A percentile compares a stretch with the other conserved stretches of the same genome.
These are phyloP conservation scores for Amitus sp. DNA, from an alignment of 2,888 invertebrate species.

Conservation along the genomic window DNA sequence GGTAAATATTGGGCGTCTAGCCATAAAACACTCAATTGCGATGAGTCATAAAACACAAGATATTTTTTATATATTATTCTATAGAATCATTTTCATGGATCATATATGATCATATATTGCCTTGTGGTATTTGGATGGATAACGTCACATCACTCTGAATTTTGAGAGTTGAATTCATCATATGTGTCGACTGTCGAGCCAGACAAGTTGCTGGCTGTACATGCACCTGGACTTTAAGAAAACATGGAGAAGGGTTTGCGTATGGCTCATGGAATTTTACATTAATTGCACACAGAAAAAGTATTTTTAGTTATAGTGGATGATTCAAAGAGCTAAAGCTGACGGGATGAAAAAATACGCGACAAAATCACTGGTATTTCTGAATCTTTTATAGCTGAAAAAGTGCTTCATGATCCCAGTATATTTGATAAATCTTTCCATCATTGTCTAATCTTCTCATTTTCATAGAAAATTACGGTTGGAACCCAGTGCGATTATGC, in stretches of 20 bases:
- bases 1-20: too few species aligned
- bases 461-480: slow-evolving; percentile 7
- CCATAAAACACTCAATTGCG: too few species aligned
- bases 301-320: slow-evolving; percentile 40
- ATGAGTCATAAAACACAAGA: too few species aligned
- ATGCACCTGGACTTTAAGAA: too few species aligned
- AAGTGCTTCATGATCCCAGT: not conserved
- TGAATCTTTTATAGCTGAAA: slow-evolving; percentile 10
- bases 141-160: too few species aligned
- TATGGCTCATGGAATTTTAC: slow-evolving; percentile 50
- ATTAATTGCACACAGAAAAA: slow-evolving; percentile 49
- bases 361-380: slow-evolving; percentile 10
- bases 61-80: too few species aligned
- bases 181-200: too few species aligned
- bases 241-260: slow-evolving; percentile 45
- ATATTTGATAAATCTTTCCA: slow-evolving; percentile 17
- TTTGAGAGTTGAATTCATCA: too few species aligned
- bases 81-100: too few species aligned
- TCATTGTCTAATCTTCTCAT: slow-evolving; percentile 8
- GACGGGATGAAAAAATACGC: slow-evolving; percentile 18
- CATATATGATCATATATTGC: too few species aligned
- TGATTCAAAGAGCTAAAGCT: slow-evolving; percentile 47
- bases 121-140: too few species aligned
- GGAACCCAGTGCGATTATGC: slow-evolving; percentile 13
- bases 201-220: too few species aligned